These are phyloP conservation scores for Notothenia coriiceps DNA, from an alignment of 2,113 vertebrate species.

Conservation along the genomic window DNA sequence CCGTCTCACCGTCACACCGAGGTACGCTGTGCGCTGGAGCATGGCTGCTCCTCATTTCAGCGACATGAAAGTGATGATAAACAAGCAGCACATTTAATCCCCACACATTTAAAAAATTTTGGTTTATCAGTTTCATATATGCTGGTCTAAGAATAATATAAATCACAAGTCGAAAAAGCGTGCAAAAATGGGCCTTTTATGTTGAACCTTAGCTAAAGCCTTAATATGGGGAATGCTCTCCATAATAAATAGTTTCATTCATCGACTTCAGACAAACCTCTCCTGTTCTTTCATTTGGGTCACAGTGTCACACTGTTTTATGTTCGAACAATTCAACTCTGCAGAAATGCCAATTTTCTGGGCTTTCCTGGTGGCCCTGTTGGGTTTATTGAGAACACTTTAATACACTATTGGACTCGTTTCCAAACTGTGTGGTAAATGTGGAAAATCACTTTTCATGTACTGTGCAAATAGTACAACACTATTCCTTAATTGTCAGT, in stretches of 20 bases:
- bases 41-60: background rate
- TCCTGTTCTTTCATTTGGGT: constrained; percentile 20
- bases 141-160: background rate
- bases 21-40: background rate
- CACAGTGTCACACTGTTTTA: constrained; percentile 6
- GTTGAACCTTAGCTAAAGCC: background rate
- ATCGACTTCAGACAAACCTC: constrained; percentile 18
- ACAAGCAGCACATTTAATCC: background rate
- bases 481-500: constrained; percentile 54
- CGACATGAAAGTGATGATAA: background rate
- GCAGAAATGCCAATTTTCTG: background rate
- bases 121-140: background rate
- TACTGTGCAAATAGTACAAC: constrained; percentile 55
- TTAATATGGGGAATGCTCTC: background rate
- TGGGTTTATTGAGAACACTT: constrained; percentile 33
- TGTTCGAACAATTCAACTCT: constrained; percentile 9
- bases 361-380: constrained; percentile 24
- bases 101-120: background rate
- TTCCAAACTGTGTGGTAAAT: constrained; percentile 39
- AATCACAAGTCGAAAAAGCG: background rate
- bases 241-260: constrained; percentile 11
- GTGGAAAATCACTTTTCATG: constrained; percentile 52
- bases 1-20: constrained; percentile 5
- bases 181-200: background rate
- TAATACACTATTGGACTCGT: constrained; percentile 6